Evolutionary conservation across 37 sponge, comb jelly and placozoan species (phyloP), one percentile per base, ranked within the genome.

Genomic region (Beroe ovata): DNA sequence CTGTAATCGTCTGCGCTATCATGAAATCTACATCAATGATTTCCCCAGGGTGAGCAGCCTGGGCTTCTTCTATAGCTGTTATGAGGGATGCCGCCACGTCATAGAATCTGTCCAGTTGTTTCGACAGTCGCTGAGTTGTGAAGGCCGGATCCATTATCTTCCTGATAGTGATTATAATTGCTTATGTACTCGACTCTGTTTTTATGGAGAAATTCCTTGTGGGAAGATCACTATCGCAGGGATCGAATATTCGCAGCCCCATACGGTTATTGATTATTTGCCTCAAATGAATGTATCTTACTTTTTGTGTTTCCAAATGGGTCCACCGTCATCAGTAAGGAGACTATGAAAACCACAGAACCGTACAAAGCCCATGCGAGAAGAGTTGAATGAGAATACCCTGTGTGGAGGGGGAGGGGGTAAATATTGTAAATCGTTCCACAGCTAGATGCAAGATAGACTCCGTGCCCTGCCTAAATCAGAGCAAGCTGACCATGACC

Each of bases 101-200:
- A 37, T 66, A 66, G 30, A 66, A 66, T 16, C 34, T 66, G 8
- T 25, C 18, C 32, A 66, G 30, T 4, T 32, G 69, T 32, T 66
- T 66, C 1, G 1, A 29, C 2, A 66, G 36, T 1, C 69, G 69
- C 16, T 66, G 69, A 34, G 30, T 66, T 4, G 36, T 66, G 36
- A 66, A 66, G 25, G 69, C 69, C 34, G 69, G 69, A 66, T 66
- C 69, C 69, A 66, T 66, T 18, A 66, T 66, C 69, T 66, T 66
- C 69, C 63, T 62, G 63, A 28, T 4, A 6, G 29, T 14, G 23
- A 62, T 58, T 58, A 58, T 58, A 58, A 19, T 58, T n/a, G n/a
- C n/a, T n/a, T n/a, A n/a, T n/a, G n/a, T n/a, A n/a, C n/a, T n/a
- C n/a, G n/a, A n/a, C n/a, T n/a, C n/a, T n/a, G n/a, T n/a, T n/a